Percentiles rank a stretch among this genome's conserved stretches.
Evolutionary conservation across 53 echinoderm and acorn worm species (phyloP).

Genomic region (Zoroaster sp.): DNA sequence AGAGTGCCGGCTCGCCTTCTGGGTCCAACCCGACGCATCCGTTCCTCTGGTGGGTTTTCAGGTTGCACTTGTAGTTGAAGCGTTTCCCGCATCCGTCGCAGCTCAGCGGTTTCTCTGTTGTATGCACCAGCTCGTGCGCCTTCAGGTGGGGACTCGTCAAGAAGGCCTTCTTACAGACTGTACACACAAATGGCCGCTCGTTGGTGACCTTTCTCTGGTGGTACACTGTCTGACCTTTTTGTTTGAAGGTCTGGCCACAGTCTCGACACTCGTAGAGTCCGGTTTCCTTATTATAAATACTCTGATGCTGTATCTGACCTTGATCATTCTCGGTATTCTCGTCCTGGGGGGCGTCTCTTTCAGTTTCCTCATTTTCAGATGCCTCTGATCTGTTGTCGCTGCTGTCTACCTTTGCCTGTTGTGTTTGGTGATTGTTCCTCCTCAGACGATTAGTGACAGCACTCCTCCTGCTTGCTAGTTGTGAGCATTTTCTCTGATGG

Average conservation of each 20-base stretch:
- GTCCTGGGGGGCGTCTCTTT: background rate
- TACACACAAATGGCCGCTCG: slow-evolving; percentile 17
- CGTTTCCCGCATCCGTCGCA: slow-evolving; percentile 31
- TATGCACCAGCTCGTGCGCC: slow-evolving; percentile 31
- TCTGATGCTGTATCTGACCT: background rate
- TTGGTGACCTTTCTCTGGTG: slow-evolving; percentile 41
- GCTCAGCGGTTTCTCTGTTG: background rate
- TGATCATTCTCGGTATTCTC: background rate
- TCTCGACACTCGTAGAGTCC: slow-evolving; percentile 7
- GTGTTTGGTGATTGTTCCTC: background rate
- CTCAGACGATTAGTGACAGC: background rate
- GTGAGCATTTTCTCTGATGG: slow-evolving; percentile 17
- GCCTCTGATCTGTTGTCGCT: background rate
- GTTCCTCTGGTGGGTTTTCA: slow-evolving; percentile 44
- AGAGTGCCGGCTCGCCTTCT: slow-evolving; percentile 24
- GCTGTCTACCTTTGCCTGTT: background rate
- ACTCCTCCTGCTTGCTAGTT: background rate
- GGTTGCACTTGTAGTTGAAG: slow-evolving; percentile 45
- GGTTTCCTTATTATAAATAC: slow-evolving; percentile 4
- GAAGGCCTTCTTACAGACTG: slow-evolving; percentile 39
- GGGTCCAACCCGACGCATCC: slow-evolving; percentile 30
- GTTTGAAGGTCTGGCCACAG: slow-evolving; percentile 27
- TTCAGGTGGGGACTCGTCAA: slow-evolving; percentile 34
- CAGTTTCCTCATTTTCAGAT: background rate
- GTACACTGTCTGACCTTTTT: slow-evolving; percentile 37